Conservation (phyloP, 2,888 invertebrate genomes). For the Eupithecia dodoneata region DNA sequence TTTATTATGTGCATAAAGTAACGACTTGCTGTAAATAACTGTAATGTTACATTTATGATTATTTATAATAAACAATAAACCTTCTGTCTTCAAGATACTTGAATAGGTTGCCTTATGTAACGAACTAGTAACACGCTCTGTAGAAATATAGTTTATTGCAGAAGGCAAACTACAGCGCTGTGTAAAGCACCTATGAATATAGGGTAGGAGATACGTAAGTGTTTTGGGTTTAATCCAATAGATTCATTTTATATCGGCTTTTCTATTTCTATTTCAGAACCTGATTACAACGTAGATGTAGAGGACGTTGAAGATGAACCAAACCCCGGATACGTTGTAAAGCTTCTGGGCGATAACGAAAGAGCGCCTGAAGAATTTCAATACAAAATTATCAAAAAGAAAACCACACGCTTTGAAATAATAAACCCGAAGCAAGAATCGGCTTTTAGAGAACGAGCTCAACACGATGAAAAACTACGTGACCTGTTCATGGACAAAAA, state of each 20-base stretch:
- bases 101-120: background rate
- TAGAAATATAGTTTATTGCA: background rate
- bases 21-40: no score
- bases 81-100: background rate
- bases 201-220: no score
- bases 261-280: conserved; percentile 59
- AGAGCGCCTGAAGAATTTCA: conserved; percentile 82
- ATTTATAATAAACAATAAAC: background rate
- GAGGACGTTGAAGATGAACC: conserved; percentile 71
- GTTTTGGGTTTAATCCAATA: background rate
- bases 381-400: conserved; percentile 82
- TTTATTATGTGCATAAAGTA: no score
- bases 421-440: conserved; percentile 64
- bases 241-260: background rate
- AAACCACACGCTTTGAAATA: conserved; percentile 56
- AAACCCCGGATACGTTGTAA: conserved; percentile 69
- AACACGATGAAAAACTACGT: conserved; percentile 72
- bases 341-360: conserved; percentile 71
- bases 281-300: conserved; percentile 69
- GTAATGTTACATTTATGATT: no score
- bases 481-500: conserved; percentile 72
- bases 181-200: background rate
- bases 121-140: background rate
- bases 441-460: conserved; percentile 75
- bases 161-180: background rate